Conservation (phyloP, 2,113 vertebrate species). For the Pterocles burchelli region DNA sequence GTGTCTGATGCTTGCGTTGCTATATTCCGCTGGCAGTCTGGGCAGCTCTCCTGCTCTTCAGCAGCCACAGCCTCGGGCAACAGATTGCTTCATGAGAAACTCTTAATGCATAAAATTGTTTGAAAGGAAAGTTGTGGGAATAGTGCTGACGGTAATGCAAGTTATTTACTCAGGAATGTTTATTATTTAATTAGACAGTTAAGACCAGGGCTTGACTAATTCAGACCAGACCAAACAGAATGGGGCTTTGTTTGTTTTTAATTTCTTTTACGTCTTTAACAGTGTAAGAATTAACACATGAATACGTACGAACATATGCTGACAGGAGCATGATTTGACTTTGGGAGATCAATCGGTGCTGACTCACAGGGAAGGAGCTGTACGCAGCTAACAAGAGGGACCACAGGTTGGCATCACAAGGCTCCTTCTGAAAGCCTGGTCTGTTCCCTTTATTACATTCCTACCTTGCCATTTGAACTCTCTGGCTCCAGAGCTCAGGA, state of each 20-base stretch:
- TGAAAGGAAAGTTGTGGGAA: slow-evolving; percentile 25
- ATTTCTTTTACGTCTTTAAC: neutral
- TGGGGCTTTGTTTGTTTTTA: neutral
- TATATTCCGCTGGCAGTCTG: neutral
- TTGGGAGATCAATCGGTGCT: neutral
- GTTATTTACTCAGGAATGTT: neutral
- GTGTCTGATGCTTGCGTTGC: rapidly evolving
- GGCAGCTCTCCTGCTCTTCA: neutral
- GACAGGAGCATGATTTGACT: neutral
- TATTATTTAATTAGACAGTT: neutral
- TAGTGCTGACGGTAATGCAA: neutral
- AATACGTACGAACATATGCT: neutral
- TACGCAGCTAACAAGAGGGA: neutral
- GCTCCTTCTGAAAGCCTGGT: neutral
- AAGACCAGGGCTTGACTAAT: neutral
- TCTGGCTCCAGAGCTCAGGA: neutral
- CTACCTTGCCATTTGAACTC: neutral
- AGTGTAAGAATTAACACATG: neutral
- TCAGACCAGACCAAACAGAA: neutral
- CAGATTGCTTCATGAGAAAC: neutral
- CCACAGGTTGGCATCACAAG: neutral
- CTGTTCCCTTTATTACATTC: neutral
- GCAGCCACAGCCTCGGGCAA: neutral
- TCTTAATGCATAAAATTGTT: neutral
- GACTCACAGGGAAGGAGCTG: neutral